Evolutionary conservation across 2,113 vertebrate genomes (phyloP), one percentile per base, ranked within the genome.

Genomic region (Bubo bubo): DNA sequence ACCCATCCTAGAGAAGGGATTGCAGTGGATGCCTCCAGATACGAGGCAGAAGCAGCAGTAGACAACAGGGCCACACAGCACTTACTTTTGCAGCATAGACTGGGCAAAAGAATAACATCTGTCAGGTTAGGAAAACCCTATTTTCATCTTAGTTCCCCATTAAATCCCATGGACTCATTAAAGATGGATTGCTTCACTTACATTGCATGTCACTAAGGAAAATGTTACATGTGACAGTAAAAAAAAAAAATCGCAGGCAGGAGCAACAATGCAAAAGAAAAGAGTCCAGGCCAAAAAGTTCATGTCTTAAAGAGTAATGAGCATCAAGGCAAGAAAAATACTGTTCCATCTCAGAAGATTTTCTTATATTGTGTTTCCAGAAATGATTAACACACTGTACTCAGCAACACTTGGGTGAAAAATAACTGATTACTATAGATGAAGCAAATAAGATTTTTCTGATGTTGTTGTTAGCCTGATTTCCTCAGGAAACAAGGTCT

Each of bases 51-150:
- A 90, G 26, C 30, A 93, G 55, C 23, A 81, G 39, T 18, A 90
- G 58, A 34, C 1, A 3, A 34, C 26, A 64, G 35, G 6, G 19
- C 8, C 35, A 56, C 5, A 2, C 1, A 19, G 6, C 23, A 35
- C 34, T 63, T 52, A n/a, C 15, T 76, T 27, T 62, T 56, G 39
- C 58, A 74, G 41, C 23, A 41, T 52, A 58, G 50, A 24, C 13
- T 47, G 30, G 32, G 20, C 37, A 60, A 76, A 93, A 86, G 35
- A 75, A 35, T 73, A 76, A 67, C 14, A 37, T 14, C 22, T 91
- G 53, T 89, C 50, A 72, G 14, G 22, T 8, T 58, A 66, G 22
- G 23, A 74, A 85, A 91, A 30, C 9, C 12, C 6, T 79, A 2
- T 16, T 64, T 85, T 10, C 2, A 24, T 41, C 49, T 24, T 56